Percentiles rank a stretch among this genome's conserved stretches.
These are phyloP conservation scores for Harpegnathos saltator DNA, from an alignment of 1,140 invertebrate genomes.

Conservation along the genomic window DNA sequence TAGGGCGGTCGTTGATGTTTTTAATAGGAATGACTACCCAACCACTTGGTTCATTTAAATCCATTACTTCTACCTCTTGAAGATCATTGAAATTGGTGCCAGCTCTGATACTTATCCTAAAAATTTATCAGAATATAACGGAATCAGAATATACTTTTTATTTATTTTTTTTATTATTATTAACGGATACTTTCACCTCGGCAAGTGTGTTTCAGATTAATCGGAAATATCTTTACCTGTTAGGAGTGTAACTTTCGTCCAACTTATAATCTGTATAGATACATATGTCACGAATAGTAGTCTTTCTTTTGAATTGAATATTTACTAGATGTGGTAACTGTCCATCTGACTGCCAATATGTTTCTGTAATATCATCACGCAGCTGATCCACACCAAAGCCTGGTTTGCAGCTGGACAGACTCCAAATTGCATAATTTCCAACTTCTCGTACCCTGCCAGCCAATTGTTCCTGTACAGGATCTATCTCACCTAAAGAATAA, in stretches of 20 bases:
- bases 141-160: too few species aligned
- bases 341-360: conserved; percentile 99
- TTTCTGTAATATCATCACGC: conserved; percentile 97
- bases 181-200: neutral
- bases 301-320: conserved; percentile 98
- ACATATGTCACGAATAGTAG: conserved; percentile 97
- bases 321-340: conserved; percentile 99
- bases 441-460: conserved; percentile 95
- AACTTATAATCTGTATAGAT: conserved; percentile 99
- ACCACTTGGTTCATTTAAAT: conserved; percentile 96
- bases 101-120: conserved; percentile 96
- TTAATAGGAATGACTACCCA: conserved; percentile 98
- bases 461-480: conserved; percentile 91
- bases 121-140: conserved; percentile 65
- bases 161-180: too few species aligned
- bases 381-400: conserved; percentile 99
- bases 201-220: conserved; percentile 9
- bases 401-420: conserved; percentile 98
- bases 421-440: conserved; percentile 98
- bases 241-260: conserved; percentile 99
- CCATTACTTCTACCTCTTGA: conserved; percentile 98
- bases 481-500: conserved; percentile 83
- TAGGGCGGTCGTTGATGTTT: conserved; percentile 94
- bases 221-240: conserved; percentile 88
- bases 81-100: conserved; percentile 99